Evolutionary conservation across 2,888 invertebrate genomes (phyloP), one percentile per base, ranked within the genome.

Genomic region (Megastigmus dorsalis): DNA sequence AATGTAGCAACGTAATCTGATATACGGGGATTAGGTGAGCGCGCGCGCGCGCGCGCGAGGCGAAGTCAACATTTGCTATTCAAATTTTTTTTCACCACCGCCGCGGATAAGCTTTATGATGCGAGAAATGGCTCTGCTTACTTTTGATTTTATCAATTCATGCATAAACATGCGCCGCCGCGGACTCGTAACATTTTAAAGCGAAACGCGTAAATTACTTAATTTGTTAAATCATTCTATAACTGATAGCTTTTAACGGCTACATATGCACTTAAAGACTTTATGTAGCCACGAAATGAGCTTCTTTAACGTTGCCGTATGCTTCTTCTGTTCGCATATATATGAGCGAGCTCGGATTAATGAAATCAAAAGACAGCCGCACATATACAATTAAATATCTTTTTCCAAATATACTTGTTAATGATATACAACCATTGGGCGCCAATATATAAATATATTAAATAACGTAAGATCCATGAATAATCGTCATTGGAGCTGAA

Each of bases 131-230:
- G 54, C 36, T 65, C 55, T 70, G 60, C 66, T 70, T 70, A 60
- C 75, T 62, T 75, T 66, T 75, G 75, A 75, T 70, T 75, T 75
- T 70, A 75, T 75, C 75, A 70, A 75, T 66, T 55, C 69, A 69
- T 65, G 52, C 69, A 66, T 66, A 73, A 60, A 66, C 66, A 73
- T 60, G 72, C 60, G 13, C n/a, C n/a, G n/a, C n/a, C n/a, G n/a
- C n/a, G n/a, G n/a, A n/a, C n/a, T n/a, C 38, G 43, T 59, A 57
- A 59, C 18, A 54, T 60, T 43, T n/a, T 54, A 66, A 57, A 59
- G 52, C 18, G 26, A 43, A 52, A 33, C 26, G 52, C 30, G 41
- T 18, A 65, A 66, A 74, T 74, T 57, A 38, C 74, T 74, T 50
- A 54, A 68, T 74, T 57, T 50, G 50, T 38, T 10, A 48, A 45